Base-by-base conservation (phyloP, 2,888 invertebrate genomes). In the Lasioglossum leucozonium region DNA sequence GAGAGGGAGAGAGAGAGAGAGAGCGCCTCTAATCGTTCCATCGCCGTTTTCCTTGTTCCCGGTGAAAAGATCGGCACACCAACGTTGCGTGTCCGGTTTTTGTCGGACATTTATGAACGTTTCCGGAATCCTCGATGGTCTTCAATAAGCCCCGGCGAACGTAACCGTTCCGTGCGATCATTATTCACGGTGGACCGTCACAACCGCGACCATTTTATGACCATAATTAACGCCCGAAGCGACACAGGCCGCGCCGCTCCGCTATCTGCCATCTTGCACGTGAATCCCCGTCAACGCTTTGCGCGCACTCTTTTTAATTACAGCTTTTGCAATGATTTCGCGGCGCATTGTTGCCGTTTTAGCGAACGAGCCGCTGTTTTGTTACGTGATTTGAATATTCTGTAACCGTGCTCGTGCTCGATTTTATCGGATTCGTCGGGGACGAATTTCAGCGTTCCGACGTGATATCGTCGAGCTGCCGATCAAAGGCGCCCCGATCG, bases 131-230 rank as follows among this genome's bases (percentile, higher is more conserved):
- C 69, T 11, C 71, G 44, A 62, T 74, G 81, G 79, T 76, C 82
- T 67, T 77, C 74, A 82, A 84, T 82, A 80, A 84, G 65, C 34
- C 44, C 37, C 34, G 55, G 51, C 42, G 47, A 13, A 13, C 47
- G 51, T 73, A 79, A 87, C 81, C 74, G 86, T 34, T 58, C 74
- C 34, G 16, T 37, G 73, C 58, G 87, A 83, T 87, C 86, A 85
- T 89, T 88, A 88, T 89, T 87, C 85, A 87, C 80, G 81, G 77
- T 73, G 82, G 72, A 40, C 67, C 81, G 77, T 78, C 74, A 55
- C 44, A 75, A 75, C 79, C 65, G 55, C 55, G 65, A 18, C 65
- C 74, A 72, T 85, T 87, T 90, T 90, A 87, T 81, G 72, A 78
- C 82, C 55, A 77, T 83, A 88, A 88, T 90, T 89, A 89, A 72